Conservation (phyloP, 2,888 invertebrate species). For the Drosophila neoperkinsi region DNA sequence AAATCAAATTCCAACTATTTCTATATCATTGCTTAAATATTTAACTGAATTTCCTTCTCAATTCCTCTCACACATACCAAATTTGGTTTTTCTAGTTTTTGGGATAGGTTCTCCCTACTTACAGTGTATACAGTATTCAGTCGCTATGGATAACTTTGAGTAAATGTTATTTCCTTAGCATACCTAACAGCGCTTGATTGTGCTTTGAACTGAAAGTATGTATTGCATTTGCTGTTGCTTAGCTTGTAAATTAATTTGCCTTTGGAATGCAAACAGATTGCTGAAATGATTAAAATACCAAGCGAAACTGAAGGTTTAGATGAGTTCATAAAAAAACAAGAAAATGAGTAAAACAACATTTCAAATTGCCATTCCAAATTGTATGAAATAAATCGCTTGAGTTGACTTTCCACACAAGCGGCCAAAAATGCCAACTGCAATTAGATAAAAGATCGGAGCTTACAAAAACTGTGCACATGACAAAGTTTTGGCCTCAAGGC, state of each 20-base stretch:
- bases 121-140: conserved; percentile 27
- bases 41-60: background rate
- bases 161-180: conserved; percentile 34
- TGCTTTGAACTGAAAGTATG: conserved; percentile 27
- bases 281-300: conserved; percentile 62
- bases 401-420: conserved; percentile 31
- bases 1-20: background rate
- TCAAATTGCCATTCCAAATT: conserved; percentile 63
- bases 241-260: conserved; percentile 67
- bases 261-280: conserved; percentile 53
- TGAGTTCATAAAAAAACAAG: conserved; percentile 25
- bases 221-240: conserved; percentile 36
- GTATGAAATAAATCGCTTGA: conserved; percentile 53
- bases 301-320: conserved; percentile 3
- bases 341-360: conserved; percentile 29
- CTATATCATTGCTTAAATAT: background rate
- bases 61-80: background rate
- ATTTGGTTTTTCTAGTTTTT: background rate
- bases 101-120: accelerated
- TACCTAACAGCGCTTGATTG: conserved; percentile 53
- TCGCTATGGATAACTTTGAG: background rate
- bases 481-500: conserved; percentile 54
- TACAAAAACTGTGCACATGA: conserved; percentile 69
- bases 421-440: conserved; percentile 27
- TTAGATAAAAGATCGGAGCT: conserved; percentile 48